Base-by-base conservation (phyloP, 2,888 invertebrate genomes). In the Neoascia interrupta region DNA sequence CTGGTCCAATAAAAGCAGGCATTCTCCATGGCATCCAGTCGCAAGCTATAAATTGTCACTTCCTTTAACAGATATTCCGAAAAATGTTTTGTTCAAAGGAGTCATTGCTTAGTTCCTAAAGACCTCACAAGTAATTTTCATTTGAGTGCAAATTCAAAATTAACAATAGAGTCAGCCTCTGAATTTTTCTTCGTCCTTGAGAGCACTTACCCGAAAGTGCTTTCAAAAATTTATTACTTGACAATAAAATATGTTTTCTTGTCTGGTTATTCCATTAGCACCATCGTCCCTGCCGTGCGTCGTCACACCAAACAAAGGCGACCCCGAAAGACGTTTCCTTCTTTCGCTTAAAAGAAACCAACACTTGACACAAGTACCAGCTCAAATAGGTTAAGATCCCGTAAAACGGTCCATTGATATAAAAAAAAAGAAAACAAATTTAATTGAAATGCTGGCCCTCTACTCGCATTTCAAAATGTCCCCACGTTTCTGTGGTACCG, bases 211-310 rank as follows among this genome's bases (percentile, higher is more conserved):
- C 16, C 11, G 10, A 36, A 54, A 64, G 51, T 54, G 53, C 64
- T 64, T 37, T 64, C 13, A n/a, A 54, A n/a, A 53, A 54, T 54
- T 53, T 64, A 64, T 47, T 47, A 15, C 60, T 45, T 26, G 28
- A 53, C 53, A 54, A 45, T 51, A 31, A 49, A 51, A 39, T 41
- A 39, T 41, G 21, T 63, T 41, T 51, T 64, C 45, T 53, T 19
- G 43, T 36, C 36, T 64, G 43, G 64, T 53, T 54, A 13, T 54
- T 54, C 53, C 54, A 64, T 54, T 54, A 64, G 64, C 53, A 26
- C 53, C 64, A 54, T 26, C 43, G 45, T 3, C 26, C 26, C 15
- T n/a, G n/a, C n/a, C n/a, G n/a, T n/a, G n/a, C 18, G 21, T 5
- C 13, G 11, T 16, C 31, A 41, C 16, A 43, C 41, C 28, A 11